phyloP scores from a whole-genome alignment of 2,888 invertebrate species.

The Listrodromus nycthemerus region DNA sequence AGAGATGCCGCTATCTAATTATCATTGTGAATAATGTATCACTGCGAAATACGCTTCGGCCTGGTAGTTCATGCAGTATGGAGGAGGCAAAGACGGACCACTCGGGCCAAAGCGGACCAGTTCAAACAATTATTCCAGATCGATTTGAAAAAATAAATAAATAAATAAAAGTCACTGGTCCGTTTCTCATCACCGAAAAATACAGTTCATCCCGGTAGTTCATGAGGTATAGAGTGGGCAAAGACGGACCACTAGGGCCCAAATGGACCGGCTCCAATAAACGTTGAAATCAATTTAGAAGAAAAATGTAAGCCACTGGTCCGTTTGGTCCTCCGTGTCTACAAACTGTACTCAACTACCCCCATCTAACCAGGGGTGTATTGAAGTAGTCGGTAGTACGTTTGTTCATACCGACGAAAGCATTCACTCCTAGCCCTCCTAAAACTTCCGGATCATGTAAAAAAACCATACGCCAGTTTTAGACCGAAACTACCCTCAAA shows the following conservation, averaged over 20 bases:
- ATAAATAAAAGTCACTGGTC: background rate
- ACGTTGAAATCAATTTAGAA: no score
- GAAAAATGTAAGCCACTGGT: background rate
- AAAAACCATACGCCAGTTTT: slow-evolving; percentile 31
- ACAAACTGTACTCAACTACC: background rate
- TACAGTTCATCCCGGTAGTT: no score
- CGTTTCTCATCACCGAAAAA: no score
- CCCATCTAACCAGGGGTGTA: background rate
- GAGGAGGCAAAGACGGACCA: background rate
- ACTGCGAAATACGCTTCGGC: background rate
- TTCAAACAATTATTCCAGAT: no score
- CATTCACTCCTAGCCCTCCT: slow-evolving; percentile 43
- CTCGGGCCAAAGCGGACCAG: background rate
- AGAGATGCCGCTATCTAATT: background rate
- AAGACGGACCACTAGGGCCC: no score
- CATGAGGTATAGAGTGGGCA: no score
- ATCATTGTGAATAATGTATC: slow-evolving; percentile 4
- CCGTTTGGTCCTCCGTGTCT: background rate
- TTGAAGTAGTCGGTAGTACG: background rate
- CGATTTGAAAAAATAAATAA: no score
- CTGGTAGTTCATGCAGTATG: background rate
- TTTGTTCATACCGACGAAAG: slow-evolving; percentile 19
- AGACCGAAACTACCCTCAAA: slow-evolving; percentile 44
- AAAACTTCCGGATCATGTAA: slow-evolving; percentile 27
- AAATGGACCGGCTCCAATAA: no score